Percentiles rank a stretch among this genome's conserved stretches.
Conservation (phyloP, 2,113 vertebrate genomes). For the Stigmatopora argus region DNA sequence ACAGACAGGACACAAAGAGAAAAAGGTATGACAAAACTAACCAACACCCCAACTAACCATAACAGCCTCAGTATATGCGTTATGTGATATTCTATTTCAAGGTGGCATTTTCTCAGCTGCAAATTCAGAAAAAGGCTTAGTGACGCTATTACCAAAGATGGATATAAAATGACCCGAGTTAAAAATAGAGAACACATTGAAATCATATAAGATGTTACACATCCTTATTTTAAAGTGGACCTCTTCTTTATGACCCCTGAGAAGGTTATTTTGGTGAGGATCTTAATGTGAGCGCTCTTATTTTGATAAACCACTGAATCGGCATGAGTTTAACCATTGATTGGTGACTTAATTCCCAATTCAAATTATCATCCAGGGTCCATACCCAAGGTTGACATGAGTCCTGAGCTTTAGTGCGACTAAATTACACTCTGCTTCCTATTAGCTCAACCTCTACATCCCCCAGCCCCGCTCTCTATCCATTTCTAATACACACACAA, state of each 20-base stretch:
- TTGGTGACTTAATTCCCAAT: slow-evolving; percentile 71
- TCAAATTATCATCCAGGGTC: slow-evolving; percentile 71
- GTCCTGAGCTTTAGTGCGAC: slow-evolving; percentile 64
- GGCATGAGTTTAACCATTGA: slow-evolving; percentile 69
- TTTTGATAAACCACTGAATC: slow-evolving; percentile 63
- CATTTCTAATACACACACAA: slow-evolving; percentile 26
- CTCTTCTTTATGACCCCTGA: not conserved
- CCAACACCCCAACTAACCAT: too few species aligned
- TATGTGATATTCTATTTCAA: not conserved
- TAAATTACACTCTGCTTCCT: slow-evolving; percentile 64
- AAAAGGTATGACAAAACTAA: too few species aligned
- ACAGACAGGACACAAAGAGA: too few species aligned
- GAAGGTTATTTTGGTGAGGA: not conserved
- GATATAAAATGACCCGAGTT: not conserved
- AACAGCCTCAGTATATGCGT: too few species aligned
- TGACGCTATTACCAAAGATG: not conserved
- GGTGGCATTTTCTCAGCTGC: not conserved
- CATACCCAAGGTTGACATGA: slow-evolving; percentile 68
- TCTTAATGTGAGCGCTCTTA: slow-evolving; percentile 38
- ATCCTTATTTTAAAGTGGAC: not conserved
- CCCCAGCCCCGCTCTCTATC: slow-evolving; percentile 10
- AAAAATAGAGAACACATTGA: not conserved
- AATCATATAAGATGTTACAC: not conserved
- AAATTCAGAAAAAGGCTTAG: not conserved
- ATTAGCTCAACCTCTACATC: slow-evolving; percentile 39